Conservation (phyloP, 2,797 vertebrate species). For the Atherinosoma microstoma region DNA sequence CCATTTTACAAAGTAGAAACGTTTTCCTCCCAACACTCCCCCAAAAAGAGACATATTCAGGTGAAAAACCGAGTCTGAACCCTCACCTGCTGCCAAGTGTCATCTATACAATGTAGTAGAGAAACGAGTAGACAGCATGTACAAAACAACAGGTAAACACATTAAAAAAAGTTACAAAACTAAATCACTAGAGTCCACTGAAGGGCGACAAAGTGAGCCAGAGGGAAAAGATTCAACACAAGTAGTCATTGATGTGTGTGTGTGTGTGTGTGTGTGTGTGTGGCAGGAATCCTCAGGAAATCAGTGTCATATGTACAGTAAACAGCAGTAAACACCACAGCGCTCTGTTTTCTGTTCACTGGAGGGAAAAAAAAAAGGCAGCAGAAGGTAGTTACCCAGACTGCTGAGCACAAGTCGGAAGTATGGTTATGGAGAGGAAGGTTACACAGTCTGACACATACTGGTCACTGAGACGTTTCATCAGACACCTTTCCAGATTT, state of each 20-base stretch:
- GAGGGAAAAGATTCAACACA: conserved; percentile 25
- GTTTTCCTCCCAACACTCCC: conserved; percentile 62
- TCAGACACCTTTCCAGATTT: background rate
- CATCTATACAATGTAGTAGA: conserved; percentile 76
- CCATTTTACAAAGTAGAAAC: conserved; percentile 87
- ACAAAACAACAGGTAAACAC: conserved; percentile 47
- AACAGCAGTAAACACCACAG: conserved; percentile 67
- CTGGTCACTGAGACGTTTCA: background rate
- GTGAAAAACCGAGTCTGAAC: conserved; percentile 42
- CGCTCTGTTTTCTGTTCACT: conserved; percentile 53
- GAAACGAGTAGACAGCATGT: conserved; percentile 30
- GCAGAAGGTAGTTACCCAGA: conserved; percentile 84
- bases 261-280: conserved; percentile 27
- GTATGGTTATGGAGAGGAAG: conserved; percentile 26
- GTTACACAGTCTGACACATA: background rate
- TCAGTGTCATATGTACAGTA: conserved; percentile 65
- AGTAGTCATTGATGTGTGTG: conserved; percentile 53
- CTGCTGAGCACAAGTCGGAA: conserved; percentile 74
- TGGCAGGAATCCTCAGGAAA: conserved; percentile 65
- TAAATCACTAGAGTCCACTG: conserved; percentile 46
- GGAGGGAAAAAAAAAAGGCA: conserved; percentile 5
- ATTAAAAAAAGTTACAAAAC: conserved; percentile 53
- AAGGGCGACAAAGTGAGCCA: conserved; percentile 4
- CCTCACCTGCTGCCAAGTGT: conserved; percentile 62
- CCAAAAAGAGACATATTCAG: conserved; percentile 45